Percentiles rank a stretch among this genome's conserved stretches.
phyloP scores from a whole-genome alignment of 2,113 vertebrate genomes.

The Tragelaphus strepsiceros region DNA sequence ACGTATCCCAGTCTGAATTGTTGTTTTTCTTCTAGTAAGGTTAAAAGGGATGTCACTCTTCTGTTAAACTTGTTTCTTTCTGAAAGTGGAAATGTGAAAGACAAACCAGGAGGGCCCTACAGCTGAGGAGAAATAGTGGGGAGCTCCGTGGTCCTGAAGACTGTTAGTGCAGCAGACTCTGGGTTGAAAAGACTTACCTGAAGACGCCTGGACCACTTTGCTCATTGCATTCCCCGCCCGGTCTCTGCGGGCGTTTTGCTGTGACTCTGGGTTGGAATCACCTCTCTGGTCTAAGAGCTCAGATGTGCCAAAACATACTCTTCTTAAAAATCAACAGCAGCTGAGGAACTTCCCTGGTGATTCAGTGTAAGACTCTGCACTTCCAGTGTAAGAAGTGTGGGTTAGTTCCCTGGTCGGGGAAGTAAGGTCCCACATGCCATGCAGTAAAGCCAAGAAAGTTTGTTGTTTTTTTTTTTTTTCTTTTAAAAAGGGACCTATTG shows the following conservation, averaged over 20 bases:
- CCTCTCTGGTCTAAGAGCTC: not conserved
- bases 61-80: not conserved
- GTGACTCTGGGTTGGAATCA: not conserved
- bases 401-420: not conserved
- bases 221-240: not conserved
- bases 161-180: not conserved
- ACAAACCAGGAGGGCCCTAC: not conserved
- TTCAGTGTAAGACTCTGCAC: not conserved
- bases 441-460: not conserved
- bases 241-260: not conserved
- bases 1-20: not conserved
- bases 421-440: not conserved
- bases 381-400: not conserved
- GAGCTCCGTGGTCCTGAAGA: not conserved
- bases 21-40: not conserved
- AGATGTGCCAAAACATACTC: not conserved
- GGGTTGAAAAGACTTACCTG: not conserved
- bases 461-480: accelerated
- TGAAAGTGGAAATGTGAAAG: not conserved
- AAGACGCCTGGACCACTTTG: not conserved
- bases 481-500: not conserved
- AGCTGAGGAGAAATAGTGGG: not conserved
- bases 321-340: not conserved
- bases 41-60: not conserved
- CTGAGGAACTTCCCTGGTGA: not conserved